Evolutionary conservation across 1,140 invertebrate genomes (phyloP).

Genomic region (Wiebesia pumilae): DNA sequence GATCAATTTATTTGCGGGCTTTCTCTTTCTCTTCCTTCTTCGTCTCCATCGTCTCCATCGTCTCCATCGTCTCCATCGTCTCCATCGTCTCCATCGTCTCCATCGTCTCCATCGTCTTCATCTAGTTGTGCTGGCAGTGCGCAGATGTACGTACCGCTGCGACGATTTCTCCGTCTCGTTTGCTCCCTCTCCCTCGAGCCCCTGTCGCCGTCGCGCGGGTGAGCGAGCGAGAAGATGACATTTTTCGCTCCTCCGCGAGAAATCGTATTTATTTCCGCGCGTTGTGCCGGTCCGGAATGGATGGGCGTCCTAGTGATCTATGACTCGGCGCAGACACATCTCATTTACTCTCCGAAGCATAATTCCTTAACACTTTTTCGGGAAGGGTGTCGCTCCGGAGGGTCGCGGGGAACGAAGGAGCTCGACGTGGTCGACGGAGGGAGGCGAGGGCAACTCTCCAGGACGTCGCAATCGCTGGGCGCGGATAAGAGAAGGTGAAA

Average conservation of each 20-base stretch:
- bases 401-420: neutral
- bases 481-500: neutral
- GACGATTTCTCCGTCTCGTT: slow-evolving; percentile 42
- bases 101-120: too few species aligned
- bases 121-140: neutral
- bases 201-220: too few species aligned
- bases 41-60: too few species aligned
- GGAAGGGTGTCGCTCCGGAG: slow-evolving; percentile 57
- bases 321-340: slow-evolving; percentile 71
- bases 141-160: slow-evolving; percentile 57
- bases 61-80: too few species aligned
- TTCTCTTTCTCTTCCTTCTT: neutral
- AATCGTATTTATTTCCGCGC: slow-evolving; percentile 72
- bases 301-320: slow-evolving; percentile 71
- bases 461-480: neutral
- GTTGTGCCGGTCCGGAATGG: slow-evolving; percentile 64
- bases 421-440: too few species aligned
- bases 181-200: slow-evolving; percentile 19
- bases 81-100: too few species aligned
- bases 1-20: slow-evolving; percentile 72
- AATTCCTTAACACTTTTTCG: slow-evolving; percentile 74
- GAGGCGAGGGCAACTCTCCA: neutral
- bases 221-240: neutral
- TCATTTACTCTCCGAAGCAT: slow-evolving; percentile 72
- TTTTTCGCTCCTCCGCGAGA: slow-evolving; percentile 32